Base-by-base conservation (phyloP, 2,113 vertebrate species). In the Pungitius pungitius region DNA sequence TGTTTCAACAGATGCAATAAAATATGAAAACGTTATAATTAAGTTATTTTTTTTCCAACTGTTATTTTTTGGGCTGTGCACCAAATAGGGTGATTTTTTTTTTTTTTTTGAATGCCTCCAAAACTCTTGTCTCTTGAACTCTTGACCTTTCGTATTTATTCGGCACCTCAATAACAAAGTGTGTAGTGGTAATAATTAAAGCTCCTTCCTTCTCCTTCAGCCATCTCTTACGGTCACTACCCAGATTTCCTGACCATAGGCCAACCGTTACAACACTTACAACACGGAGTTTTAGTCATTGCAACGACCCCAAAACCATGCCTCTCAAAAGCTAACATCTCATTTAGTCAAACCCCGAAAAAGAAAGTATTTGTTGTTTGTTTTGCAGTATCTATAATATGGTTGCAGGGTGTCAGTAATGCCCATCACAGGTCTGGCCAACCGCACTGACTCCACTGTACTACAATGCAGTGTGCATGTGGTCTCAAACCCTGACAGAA, bases 231-330 rank as follows among this genome's bases (percentile, higher is more conserved):
- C 5, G 2, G 35, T 69, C 43, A 22, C 22, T 37, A 58, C 26
- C 22, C 37, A 72, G 47, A 76, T 27, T 27, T 61, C 27, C 15
- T 66, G 33, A 69, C 49, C 14, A 39, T 14, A 13, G 24, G 13
- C 67, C 40, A 71, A 37, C 47, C 55, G 33, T 51, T 20, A 11
- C 26, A 57, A 18, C 59, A 70, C 11, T 56, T 24, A 11, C n/a
- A 62, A 18, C 54, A 70, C 11, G 6, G 5, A 6, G 42, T 22
- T 70, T 26, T 39, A 24, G 27, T 5, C 27, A 35, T 11, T 14
- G 24, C 8, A 7, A 35, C 33, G 6, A 35, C 30, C 30, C 30
- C 11, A 12, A 69, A 4, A 10, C 30, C n/a, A 26, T 30, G 14
- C 13, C 39, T 10, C 27, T 65, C 1, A 4, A 24, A 30, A 49